These are phyloP conservation scores for Platycheirus rosarum DNA, from an alignment of 2,888 invertebrate species.

Conservation along the genomic window DNA sequence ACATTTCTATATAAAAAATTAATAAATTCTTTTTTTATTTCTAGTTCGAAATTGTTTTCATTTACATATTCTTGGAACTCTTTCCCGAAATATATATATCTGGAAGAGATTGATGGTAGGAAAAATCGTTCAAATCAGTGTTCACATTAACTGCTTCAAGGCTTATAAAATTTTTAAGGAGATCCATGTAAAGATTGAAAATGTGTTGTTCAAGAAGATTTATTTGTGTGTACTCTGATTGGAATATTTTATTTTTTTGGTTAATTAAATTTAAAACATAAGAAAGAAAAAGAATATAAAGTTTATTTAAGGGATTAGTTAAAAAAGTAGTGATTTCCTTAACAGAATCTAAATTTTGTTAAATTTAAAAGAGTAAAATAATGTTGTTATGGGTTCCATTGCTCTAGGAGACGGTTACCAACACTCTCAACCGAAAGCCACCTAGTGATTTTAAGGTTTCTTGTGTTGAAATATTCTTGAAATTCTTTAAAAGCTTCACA, in stretches of 20 bases:
- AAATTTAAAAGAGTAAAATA: slow-evolving; percentile 32
- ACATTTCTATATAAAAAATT: slow-evolving; percentile 32
- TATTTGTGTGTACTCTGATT: slow-evolving; percentile 32
- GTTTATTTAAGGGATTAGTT: slow-evolving; percentile 1
- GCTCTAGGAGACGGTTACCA: slow-evolving; percentile 44
- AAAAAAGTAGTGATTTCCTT: slow-evolving; percentile 12
- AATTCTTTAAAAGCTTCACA: slow-evolving; percentile 5
- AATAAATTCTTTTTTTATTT: slow-evolving; percentile 26
- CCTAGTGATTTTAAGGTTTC: slow-evolving; percentile 18
- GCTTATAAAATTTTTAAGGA: slow-evolving; percentile 21
- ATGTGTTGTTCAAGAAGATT: slow-evolving; percentile 9
- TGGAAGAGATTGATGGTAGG: slow-evolving; percentile 6
- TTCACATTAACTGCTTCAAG: not conserved
- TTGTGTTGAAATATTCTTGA: slow-evolving; percentile 31
- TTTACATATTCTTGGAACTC: slow-evolving; percentile 20
- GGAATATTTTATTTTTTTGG: slow-evolving; percentile 36
- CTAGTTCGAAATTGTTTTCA: slow-evolving; percentile 24
- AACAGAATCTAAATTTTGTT: slow-evolving; percentile 8
- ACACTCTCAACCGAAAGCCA: slow-evolving; percentile 41
- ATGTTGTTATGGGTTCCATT: slow-evolving; percentile 39
- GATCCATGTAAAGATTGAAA: not conserved
- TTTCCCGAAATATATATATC: slow-evolving; percentile 21
- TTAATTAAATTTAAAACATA: slow-evolving; percentile 34
- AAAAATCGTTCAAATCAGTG: slow-evolving; percentile 15
- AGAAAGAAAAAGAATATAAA: slow-evolving; percentile 36